Evolutionary conservation across 1,140 invertebrate species (phyloP), one percentile per base, ranked within the genome.

Genomic region (Popillia japonica): DNA sequence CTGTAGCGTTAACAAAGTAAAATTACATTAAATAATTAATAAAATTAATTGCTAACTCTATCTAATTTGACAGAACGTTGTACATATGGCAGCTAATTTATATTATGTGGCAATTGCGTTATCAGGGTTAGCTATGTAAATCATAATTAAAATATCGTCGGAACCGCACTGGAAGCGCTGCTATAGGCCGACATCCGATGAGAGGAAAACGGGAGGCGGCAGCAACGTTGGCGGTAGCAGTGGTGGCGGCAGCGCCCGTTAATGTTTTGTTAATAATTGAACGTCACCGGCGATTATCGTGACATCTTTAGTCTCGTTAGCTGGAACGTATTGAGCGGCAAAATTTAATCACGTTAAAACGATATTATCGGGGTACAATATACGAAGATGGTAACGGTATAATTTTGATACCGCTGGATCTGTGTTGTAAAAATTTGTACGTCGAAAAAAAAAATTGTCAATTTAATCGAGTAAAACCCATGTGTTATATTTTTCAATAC

Each of bases 211-310:
- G 10, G 44, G 44, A 48, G n/a, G 10, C 44, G 44, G 44, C n/a
- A 14, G 44, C 27, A 7, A 2, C 2, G 44, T 1, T 10, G 44
- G 44, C 3, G 8, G 44, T 10, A 8, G 61, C 61, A 0, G 61
- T 48, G 80, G 17, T 48, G 77, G 81, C 80, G 75, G 80, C 78
- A 44, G 48, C 48, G 17, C 48, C 76, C 80, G 81, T 82, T 83
- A 83, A 81, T 82, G 81, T 81, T 82, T 80, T 79, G 81, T 81
- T 83, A 83, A 84, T 84, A 84, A 84, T 84, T 84, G 82, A 84
- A 84, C 80, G 83, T 84, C 83, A 79, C 78, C 74, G 79, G 81
- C 80, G 82, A 84, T 84, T 84, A 84, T 80, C 78, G 80, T 80
- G 78, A 83, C 75, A 68, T 68, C 61, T 68, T 68, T 68, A 68